Conservation (phyloP, 2,797 vertebrate genomes). For the Microctenopoma lineatum region DNA sequence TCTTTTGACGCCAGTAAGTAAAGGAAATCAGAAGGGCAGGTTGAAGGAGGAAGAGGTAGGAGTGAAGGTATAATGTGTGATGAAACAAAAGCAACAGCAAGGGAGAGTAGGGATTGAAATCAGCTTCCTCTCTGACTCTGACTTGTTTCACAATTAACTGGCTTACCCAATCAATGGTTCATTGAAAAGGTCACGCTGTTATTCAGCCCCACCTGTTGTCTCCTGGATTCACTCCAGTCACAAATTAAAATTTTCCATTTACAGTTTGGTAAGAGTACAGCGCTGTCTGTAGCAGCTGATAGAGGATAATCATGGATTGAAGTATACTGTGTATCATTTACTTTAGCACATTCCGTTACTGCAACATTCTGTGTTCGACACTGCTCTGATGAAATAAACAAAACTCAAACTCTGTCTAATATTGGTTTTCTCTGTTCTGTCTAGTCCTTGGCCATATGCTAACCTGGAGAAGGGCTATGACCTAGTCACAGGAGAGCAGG, state of each 20-base stretch:
- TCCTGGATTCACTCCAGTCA: slow-evolving; percentile 48
- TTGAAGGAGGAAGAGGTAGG: slow-evolving; percentile 6
- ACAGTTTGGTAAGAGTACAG: slow-evolving; percentile 13
- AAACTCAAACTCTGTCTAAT: not conserved
- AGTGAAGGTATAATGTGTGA: slow-evolving; percentile 11
- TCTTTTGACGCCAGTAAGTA: slow-evolving; percentile 25
- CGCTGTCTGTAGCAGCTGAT: not conserved
- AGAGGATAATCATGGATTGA: slow-evolving; percentile 12
- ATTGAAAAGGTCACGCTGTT: slow-evolving; percentile 50
- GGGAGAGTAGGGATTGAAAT: not conserved
- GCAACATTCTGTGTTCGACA: not conserved
- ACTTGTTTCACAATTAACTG: slow-evolving; percentile 64
- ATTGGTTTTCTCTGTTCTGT: slow-evolving; percentile 25
- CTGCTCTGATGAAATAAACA: not conserved
- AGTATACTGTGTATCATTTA: not conserved
- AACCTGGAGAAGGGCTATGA: slow-evolving; percentile 97
- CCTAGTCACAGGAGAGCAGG: slow-evolving; percentile 96
- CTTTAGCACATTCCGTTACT: not conserved
- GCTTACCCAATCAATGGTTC: slow-evolving; percentile 40
- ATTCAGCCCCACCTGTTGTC: slow-evolving; percentile 46
- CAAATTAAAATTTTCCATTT: slow-evolving; percentile 36
- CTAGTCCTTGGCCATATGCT: slow-evolving; percentile 97
- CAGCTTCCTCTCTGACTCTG: too few species aligned
- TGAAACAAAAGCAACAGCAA: slow-evolving; percentile 32
- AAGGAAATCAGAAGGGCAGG: slow-evolving; percentile 12